Evolutionary conservation across 2,113 vertebrate species (phyloP), one percentile per base, ranked within the genome.

Genomic region (Hirundichthys speculiger): DNA sequence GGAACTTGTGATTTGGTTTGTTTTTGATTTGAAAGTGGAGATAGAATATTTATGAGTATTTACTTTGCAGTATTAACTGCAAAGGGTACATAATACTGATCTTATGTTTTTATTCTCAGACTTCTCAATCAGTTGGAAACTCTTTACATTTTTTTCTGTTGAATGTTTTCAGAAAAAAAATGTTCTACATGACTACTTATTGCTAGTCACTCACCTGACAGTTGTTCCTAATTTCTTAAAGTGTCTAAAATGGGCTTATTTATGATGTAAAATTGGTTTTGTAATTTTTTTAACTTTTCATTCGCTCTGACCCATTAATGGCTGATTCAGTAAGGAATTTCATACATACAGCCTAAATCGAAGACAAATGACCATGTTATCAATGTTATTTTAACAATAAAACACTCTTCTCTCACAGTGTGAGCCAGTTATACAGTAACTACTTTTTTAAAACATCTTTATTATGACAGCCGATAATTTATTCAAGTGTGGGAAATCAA

Each of bases 331-430:
- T 82, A 57, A 82, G 74, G 79, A n/a, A 68, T 83, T 89, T 86
- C 77, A 68, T 83, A 86, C 68, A 83, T 80, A 76, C 84, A 83
- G 73, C 83, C 78, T 63, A 84, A 80, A 75, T 81, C 42, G 48
- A 72, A 89, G 77, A 80, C 74, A 85, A 88, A 88, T 82, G 73
- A 90, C 84, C 84, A 87, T 91, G 90, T 90, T 92, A 89, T 92
- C 84, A 84, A 89, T 92, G 89, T 92, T 92, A 89, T 91, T 92
- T 92, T 90, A 90, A 91, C 86, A 92, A 86, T 88, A 93, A 92
- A 91, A 89, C 76, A 86, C 79, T 85, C 84, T 79, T 83, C 77
- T 87, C 83, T 80, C 85, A 43, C 63, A 86, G 79, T 86, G 76
- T 77, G 53, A 79, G 56, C 77, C 25, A 38, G n/a, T 50, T 22